Percentiles rank a stretch among this genome's conserved stretches.
Conservation (phyloP, 2,113 vertebrate species). For the Pollachius pollachius region DNA sequence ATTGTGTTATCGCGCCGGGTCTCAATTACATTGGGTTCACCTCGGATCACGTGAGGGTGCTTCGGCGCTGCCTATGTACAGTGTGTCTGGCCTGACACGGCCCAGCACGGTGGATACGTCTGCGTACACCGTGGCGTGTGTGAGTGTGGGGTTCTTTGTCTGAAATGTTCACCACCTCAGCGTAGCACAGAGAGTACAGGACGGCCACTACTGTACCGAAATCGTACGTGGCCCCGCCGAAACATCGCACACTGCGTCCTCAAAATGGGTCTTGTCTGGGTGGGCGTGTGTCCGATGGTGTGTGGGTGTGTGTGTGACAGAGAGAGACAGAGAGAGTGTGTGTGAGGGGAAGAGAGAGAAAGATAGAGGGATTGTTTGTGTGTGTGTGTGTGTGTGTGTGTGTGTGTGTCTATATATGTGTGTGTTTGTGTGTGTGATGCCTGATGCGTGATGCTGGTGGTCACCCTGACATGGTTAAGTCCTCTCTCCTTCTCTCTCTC, state of each 20-base stretch:
- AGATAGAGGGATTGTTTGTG: no score
- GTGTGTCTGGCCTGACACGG: no score
- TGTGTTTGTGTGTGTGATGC: neutral
- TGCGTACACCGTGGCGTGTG: neutral
- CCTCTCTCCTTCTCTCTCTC: neutral
- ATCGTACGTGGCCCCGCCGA: neutral
- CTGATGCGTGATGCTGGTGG: constrained; percentile 2
- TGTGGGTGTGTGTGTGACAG: neutral
- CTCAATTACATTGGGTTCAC: no score
- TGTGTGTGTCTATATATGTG: neutral
- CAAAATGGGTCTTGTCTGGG: neutral
- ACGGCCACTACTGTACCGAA: no score
- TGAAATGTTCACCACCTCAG: neutral
- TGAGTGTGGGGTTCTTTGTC: constrained; percentile 2
- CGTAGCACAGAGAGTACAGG: no score
- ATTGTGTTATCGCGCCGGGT: no score
- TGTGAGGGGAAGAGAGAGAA: no score
- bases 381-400: neutral
- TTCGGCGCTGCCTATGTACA: no score
- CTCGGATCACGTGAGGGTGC: no score
- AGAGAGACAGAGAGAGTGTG: no score
- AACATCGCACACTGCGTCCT: neutral
- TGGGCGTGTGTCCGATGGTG: neutral
- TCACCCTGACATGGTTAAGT: constrained; percentile 27
- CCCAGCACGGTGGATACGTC: no score